Evolutionary conservation across 2,888 invertebrate genomes (phyloP).

Genomic region (Hyposoter didymator): DNA sequence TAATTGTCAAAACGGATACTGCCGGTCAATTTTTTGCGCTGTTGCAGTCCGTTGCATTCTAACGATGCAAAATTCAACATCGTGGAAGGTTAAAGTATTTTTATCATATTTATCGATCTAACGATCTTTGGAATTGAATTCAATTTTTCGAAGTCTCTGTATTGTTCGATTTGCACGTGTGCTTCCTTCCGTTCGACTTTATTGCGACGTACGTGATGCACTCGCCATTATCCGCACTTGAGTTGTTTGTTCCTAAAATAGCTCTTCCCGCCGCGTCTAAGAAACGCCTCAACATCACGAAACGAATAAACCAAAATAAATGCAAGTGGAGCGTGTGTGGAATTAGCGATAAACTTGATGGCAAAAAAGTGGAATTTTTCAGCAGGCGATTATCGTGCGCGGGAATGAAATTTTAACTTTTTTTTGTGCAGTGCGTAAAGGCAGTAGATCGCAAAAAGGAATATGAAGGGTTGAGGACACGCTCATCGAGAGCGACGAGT

Average conservation of each 20-base stretch:
- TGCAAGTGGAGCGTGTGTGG: background rate
- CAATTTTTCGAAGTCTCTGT: background rate
- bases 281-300: background rate
- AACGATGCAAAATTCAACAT: too few species aligned
- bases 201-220: constrained; percentile 46
- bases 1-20: too few species aligned
- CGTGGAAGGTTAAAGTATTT: background rate
- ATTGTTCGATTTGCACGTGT: background rate
- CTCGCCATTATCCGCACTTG: constrained; percentile 59
- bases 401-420: background rate
- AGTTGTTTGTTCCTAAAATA: constrained; percentile 46
- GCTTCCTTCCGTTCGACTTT: constrained; percentile 15
- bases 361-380: background rate
- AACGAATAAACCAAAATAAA: background rate
- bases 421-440: background rate
- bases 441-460: background rate
- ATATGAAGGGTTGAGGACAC: background rate
- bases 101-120: background rate
- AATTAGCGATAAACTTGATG: background rate
- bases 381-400: background rate
- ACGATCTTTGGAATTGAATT: background rate
- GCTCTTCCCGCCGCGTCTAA: constrained; percentile 4
- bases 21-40: too few species aligned
- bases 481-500: background rate
- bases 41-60: too few species aligned